Conservation (phyloP, 2,113 vertebrate genomes). For the Sebastes fasciatus region DNA sequence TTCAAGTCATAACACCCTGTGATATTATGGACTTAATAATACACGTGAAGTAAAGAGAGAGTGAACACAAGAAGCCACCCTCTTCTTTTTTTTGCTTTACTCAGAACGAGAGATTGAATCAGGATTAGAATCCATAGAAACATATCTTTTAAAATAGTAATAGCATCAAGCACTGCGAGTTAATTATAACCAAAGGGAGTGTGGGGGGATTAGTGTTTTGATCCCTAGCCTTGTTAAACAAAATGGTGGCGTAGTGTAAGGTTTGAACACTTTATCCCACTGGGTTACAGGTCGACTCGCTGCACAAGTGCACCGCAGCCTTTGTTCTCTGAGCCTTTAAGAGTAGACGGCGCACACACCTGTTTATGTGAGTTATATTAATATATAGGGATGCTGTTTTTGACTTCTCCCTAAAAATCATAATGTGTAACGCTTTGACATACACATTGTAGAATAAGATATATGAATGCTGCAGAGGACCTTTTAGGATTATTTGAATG, state of each 20-base stretch:
- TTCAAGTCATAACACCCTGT: constrained; percentile 7
- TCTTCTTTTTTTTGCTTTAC: constrained; percentile 21
- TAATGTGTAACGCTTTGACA: constrained; percentile 12
- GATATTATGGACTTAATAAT: constrained; percentile 30
- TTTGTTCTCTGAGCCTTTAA: constrained; percentile 47
- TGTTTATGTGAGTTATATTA: constrained; percentile 24
- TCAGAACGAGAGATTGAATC: constrained; percentile 39
- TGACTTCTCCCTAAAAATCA: background rate
- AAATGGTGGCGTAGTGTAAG: constrained; percentile 60
- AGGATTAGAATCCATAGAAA: constrained; percentile 62
- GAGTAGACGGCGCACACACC: constrained; percentile 38
- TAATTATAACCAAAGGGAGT: constrained; percentile 73
- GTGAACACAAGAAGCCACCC: constrained; percentile 4
- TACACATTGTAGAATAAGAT: constrained; percentile 2
- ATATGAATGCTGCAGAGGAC: constrained; percentile 8
- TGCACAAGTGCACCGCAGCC: constrained; percentile 17
- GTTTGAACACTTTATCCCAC: constrained; percentile 67
- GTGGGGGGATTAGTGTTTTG: constrained; percentile 89
- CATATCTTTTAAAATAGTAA: constrained; percentile 67
- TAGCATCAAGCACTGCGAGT: constrained; percentile 50
- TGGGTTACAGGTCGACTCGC: constrained; percentile 51
- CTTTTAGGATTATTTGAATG: constrained; percentile 17
- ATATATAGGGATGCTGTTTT: background rate
- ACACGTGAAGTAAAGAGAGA: background rate
- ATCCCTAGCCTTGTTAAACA: constrained; percentile 82